Evolutionary conservation across 2,797 vertebrate genomes (phyloP).

Genomic region (Dermochelys coriacea): DNA sequence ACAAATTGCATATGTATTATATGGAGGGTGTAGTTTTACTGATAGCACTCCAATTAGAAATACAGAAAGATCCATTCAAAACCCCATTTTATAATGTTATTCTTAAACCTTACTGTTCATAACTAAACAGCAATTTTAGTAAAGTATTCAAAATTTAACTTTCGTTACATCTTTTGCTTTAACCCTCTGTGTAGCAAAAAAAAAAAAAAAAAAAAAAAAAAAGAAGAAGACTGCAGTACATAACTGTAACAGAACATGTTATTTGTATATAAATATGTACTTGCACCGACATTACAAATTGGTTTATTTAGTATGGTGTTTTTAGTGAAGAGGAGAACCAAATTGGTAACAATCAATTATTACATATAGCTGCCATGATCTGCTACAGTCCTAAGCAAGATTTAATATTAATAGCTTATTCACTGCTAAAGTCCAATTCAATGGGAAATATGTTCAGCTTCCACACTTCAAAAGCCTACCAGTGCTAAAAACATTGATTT

Average conservation of each 20-base stretch:
- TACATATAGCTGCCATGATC: not conserved
- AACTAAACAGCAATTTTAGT: slow-evolving; percentile 42
- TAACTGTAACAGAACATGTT: slow-evolving; percentile 32
- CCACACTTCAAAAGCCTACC: not conserved
- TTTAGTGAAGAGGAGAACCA: not conserved
- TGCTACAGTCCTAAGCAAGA: slow-evolving; percentile 20
- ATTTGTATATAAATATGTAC: not conserved
- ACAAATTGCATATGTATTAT: slow-evolving; percentile 3
- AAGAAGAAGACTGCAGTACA: slow-evolving; percentile 58
- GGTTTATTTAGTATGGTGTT: slow-evolving; percentile 14
- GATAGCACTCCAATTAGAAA: slow-evolving; percentile 66
- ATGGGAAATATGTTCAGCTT: not conserved
- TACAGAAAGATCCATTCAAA: slow-evolving; percentile 52
- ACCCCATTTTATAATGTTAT: slow-evolving; percentile 51
- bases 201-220: not conserved
- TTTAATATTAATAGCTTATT: slow-evolving; percentile 3
- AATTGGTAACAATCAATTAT: slow-evolving; percentile 10
- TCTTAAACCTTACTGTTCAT: slow-evolving; percentile 48
- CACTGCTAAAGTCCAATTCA: not conserved
- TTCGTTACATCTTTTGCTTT: slow-evolving; percentile 57
- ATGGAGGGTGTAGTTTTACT: slow-evolving; percentile 40
- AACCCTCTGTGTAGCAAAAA: not conserved
- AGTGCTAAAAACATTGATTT: not conserved
- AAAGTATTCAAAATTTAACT: slow-evolving; percentile 1
- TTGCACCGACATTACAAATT: slow-evolving; percentile 27